Conservation (phyloP, 2,113 vertebrate species). For the Cebus imitator region DNA sequence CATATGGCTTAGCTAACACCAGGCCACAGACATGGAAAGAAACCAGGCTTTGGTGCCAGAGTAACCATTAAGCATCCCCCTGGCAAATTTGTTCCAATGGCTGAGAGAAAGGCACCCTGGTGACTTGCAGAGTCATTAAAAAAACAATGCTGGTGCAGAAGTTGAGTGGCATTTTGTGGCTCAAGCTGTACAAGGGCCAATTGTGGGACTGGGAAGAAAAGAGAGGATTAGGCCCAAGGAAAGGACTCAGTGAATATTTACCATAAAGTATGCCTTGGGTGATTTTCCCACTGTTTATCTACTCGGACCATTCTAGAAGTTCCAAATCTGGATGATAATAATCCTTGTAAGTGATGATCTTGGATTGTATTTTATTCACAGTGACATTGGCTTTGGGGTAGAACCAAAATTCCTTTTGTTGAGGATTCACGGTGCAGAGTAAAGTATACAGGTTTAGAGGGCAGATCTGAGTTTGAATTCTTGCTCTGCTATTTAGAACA, state of each 20-base stretch:
- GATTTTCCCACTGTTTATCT: neutral
- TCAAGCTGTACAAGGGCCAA: neutral
- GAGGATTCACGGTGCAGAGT: neutral
- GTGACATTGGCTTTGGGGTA: neutral
- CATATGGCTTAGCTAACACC: neutral
- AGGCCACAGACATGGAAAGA: neutral
- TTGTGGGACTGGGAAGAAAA: neutral
- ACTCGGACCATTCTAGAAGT: neutral
- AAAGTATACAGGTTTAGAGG: neutral
- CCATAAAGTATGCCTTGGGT: neutral
- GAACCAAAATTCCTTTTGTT: neutral
- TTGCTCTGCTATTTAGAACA: neutral
- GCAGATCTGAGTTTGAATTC: neutral
- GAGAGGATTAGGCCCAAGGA: neutral
- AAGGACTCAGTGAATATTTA: neutral
- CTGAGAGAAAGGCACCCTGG: neutral
- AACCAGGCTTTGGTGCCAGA: neutral
- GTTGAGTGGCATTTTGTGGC: neutral
- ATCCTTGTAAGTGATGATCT: neutral
- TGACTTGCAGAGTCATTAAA: neutral
- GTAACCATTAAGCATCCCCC: neutral
- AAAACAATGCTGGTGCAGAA: neutral
- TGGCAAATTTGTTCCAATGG: neutral
- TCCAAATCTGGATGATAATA: neutral
- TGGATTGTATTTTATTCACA: neutral